Base-by-base conservation (phyloP, 1,140 invertebrate genomes). In the Lysiphlebus fabarum region DNA sequence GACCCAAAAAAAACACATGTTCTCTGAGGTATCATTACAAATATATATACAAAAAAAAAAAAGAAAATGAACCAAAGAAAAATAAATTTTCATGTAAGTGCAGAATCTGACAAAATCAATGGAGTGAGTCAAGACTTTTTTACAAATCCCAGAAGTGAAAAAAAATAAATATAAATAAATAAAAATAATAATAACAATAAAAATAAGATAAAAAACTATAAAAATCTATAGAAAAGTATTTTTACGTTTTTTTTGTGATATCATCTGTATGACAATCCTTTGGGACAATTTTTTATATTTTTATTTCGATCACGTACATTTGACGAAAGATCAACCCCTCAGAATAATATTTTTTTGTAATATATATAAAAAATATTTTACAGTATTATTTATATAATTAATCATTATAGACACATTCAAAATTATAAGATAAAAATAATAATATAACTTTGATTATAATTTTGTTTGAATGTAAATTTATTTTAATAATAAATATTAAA, bases 141-240 rank as follows among this genome's bases (percentile, higher is more conserved):
- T 56, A 9, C 17, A 53, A 57, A 60, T 56, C 53, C 61, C 56
- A 62, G 53, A 62, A 53, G 53, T 53, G 53, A 36, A 56, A 53
- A 53, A 59, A 59, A 53, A 53, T 7, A 54, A 42, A 43, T n/a
- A n/a, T 17, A 50, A 42, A 53, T 53, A 9, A 26, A n/a, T n/a
- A n/a, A n/a, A n/a, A 48, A 26, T 48, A 48, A 10, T 26, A 26
- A 48, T 33, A 33, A 48, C 11, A 48, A 26, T 26, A 48, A 37
- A 51, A 10, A n/a, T 51, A 37, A 51, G 5, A n/a, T 51, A 38
- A 51, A 12, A 51, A 51, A 43, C 37, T 43, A 44, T 47, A 59
- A 42, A 42, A 41, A 44, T 36, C 38, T 44, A 55, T 58, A 55
- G 45, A 33, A 8, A n/a, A 41, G 12, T 37, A 47, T 55, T 49